Evolutionary conservation across 2,888 invertebrate species (phyloP).

Genomic region (Oithona nana): DNA sequence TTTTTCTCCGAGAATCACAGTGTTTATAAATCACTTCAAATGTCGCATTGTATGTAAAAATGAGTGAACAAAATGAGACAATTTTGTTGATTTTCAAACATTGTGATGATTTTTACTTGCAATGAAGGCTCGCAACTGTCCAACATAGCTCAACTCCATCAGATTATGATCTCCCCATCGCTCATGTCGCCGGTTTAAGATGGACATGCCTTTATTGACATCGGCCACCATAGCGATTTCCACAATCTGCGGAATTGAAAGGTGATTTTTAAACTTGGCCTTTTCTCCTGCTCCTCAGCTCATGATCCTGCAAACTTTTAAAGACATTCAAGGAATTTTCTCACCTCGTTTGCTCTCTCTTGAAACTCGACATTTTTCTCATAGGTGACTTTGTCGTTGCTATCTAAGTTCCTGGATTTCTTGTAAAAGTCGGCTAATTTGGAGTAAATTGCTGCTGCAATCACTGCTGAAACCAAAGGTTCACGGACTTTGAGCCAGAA

Average conservation of each 20-base stretch:
- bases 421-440: conserved; percentile 23
- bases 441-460: conserved; percentile 26
- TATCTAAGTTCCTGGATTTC: conserved; percentile 19
- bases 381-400: too few species aligned
- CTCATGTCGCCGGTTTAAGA: conserved; percentile 26
- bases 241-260: too few species aligned
- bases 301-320: not conserved
- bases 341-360: conserved; percentile 24
- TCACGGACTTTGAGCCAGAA: conserved; percentile 29
- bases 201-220: conserved; percentile 27
- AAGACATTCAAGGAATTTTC: too few species aligned
- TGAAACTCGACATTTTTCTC: conserved; percentile 25
- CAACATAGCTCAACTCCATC: conserved; percentile 27
- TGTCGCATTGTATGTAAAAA: too few species aligned
- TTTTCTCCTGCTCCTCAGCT: too few species aligned
- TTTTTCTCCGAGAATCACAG: too few species aligned
- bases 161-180: conserved; percentile 27
- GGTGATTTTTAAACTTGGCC: too few species aligned
- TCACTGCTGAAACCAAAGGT: conserved; percentile 27
- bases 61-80: not conserved
- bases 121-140: conserved; percentile 23
- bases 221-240: conserved; percentile 27
- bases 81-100: conserved; percentile 17
- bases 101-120: too few species aligned
- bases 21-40: too few species aligned